Conservation (phyloP, 30 jellyfish, hydroid and myxozoan species). For the Calvadosia cruxmelitensis region DNA sequence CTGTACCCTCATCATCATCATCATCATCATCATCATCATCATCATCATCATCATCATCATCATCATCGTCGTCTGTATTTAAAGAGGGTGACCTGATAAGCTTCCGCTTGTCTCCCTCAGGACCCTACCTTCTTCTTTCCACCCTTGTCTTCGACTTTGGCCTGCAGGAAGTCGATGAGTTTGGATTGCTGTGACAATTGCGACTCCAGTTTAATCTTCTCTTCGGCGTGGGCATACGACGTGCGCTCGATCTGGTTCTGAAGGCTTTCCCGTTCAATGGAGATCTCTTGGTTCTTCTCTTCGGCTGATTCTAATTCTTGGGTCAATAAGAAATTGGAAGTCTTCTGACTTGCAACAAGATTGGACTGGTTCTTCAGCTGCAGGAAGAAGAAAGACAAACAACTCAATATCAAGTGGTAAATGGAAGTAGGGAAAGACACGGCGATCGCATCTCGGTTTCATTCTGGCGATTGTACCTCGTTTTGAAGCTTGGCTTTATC, state of each 20-base stretch:
- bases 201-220: slow-evolving; percentile 88
- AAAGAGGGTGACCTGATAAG: too few species aligned
- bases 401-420: neutral
- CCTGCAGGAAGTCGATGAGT: slow-evolving; percentile 89
- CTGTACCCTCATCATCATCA: too few species aligned
- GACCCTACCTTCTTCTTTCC: slow-evolving; percentile 57
- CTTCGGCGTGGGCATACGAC: slow-evolving; percentile 94
- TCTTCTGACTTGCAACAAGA: slow-evolving; percentile 72
- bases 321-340: slow-evolving; percentile 83
- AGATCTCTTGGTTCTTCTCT: slow-evolving; percentile 58
- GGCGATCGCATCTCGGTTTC: neutral
- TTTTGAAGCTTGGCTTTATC: slow-evolving; percentile 55
- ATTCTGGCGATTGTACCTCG: slow-evolving; percentile 48
- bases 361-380: slow-evolving; percentile 62
- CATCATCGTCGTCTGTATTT: too few species aligned
- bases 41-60: too few species aligned
- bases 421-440: neutral
- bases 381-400: neutral
- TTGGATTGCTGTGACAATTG: slow-evolving; percentile 97
- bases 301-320: slow-evolving; percentile 89
- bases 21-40: too few species aligned
- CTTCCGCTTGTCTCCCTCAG: too few species aligned
- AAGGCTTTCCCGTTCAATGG: slow-evolving; percentile 66
- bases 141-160: slow-evolving; percentile 71
- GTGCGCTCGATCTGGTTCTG: slow-evolving; percentile 89